Evolutionary conservation across 2,888 invertebrate genomes (phyloP), one percentile per base, ranked within the genome.

Genomic region (Eustalomyia histrio): DNA sequence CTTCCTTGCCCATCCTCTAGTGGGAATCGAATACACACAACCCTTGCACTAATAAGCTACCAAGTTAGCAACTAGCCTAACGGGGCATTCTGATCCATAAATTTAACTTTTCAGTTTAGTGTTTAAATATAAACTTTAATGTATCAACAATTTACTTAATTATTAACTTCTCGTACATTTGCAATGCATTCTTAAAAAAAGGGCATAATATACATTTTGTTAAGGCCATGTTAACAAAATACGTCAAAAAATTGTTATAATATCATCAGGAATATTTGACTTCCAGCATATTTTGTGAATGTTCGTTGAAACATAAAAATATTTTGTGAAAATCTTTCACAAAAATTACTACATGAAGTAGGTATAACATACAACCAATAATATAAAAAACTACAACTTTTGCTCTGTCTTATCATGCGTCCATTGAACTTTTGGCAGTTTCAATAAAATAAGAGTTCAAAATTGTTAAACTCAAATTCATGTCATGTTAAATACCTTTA

Each of bases 401-500:
- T 14, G 6, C 43, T 47, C 43, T 47, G 43, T n/a, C 14, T n/a
- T 47, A 47, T 47, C n/a, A 47, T n/a, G 43, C 43, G 43, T 47
- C 43, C 43, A 47, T 47, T 47, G 35, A 39, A 39, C 16, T 55
- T 67, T 35, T 65, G 14, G 1, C 7, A 47, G 43, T 47, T 47
- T 47, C n/a, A 33, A 64, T 29, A 33, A 35, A 21, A 35, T 1
- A 52, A 35, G 2, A 52, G 14, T 1, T 35, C 1, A 58, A 58
- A 43, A 47, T 14, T 47, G n/a, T 57, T 21, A 74, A 58, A 50
- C 18, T 10, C n/a, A 73, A 67, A 52, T 52, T 60, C 69, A 65
- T 71, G 69, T 74, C 79, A 79, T 74, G 69, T 75, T 74, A 74
- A 79, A 69, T 65, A 60, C 69, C 55, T 71, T 74, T 74, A 71